phyloP scores from a whole-genome alignment of 1,140 invertebrate species.

The Parasteatoda tepidariorum region DNA sequence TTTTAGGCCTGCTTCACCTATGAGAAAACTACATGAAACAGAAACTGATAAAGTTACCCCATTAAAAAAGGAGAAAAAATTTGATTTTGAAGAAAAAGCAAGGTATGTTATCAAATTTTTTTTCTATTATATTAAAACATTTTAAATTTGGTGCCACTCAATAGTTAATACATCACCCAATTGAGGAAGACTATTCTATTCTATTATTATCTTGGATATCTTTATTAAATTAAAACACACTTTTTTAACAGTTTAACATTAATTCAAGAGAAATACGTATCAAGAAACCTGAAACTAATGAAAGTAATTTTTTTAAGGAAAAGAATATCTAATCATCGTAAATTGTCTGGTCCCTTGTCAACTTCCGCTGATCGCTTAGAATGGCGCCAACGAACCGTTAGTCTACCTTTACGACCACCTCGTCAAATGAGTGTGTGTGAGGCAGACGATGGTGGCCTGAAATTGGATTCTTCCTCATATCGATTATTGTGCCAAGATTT shows the following conservation, averaged over 20 bases:
- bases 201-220: too few species aligned
- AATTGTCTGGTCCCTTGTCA: slow-evolving; percentile 15
- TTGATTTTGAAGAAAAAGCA: slow-evolving; percentile 51
- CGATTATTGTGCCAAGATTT: slow-evolving; percentile 81
- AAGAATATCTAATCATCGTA: slow-evolving; percentile 16
- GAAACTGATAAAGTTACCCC: slow-evolving; percentile 32
- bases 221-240: not conserved
- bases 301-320: slow-evolving; percentile 18
- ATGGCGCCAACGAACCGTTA: slow-evolving; percentile 46
- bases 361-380: slow-evolving; percentile 5
- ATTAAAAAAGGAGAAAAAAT: slow-evolving; percentile 31
- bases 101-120: not conserved
- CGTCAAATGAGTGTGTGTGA: slow-evolving; percentile 64
- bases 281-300: not conserved
- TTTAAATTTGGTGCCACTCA: too few species aligned
- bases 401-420: slow-evolving; percentile 54
- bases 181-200: too few species aligned
- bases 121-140: not conserved
- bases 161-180: too few species aligned
- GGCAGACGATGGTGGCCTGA: slow-evolving; percentile 72
- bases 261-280: not conserved
- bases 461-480: slow-evolving; percentile 75
- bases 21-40: slow-evolving; percentile 25
- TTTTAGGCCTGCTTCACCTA: slow-evolving; percentile 43
- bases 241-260: not conserved